A percentile compares a stretch with the other conserved stretches of the same genome.
Evolutionary conservation across 2,113 vertebrate species (phyloP).

Genomic region (Irena cyanogastra): DNA sequence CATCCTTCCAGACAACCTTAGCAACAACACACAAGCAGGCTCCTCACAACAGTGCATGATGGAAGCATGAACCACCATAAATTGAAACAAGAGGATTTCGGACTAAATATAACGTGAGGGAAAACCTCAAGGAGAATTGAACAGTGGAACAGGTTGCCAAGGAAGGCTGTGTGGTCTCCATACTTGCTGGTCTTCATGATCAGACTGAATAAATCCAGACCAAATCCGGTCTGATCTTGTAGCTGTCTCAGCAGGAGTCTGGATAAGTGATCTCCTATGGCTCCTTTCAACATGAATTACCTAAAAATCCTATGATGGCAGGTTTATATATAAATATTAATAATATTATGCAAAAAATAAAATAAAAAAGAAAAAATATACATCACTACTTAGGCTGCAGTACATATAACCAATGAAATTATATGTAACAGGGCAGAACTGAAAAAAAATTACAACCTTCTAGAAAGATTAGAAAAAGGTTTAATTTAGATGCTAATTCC

Average conservation of each 20-base stretch:
- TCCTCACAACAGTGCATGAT: background rate
- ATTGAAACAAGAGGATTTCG: background rate
- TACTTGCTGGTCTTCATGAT: background rate
- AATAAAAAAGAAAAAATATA: background rate
- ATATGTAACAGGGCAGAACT: background rate
- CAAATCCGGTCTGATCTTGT: background rate
- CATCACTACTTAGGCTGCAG: background rate
- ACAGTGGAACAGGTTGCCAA: background rate
- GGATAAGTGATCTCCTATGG: background rate
- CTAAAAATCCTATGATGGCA: background rate
- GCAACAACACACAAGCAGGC: background rate
- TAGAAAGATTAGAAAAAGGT: background rate
- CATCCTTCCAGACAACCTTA: background rate
- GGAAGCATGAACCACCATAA: background rate
- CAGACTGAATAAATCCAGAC: background rate
- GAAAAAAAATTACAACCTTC: background rate
- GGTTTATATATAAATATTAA: background rate
- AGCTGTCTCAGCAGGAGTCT: background rate
- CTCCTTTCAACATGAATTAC: background rate
- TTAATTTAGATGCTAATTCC: constrained; percentile 32
- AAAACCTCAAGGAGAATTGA: background rate
- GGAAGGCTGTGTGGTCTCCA: background rate
- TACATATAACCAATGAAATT: background rate
- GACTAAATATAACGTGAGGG: background rate
- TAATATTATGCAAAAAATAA: background rate